Evolutionary conservation across 2,797 vertebrate genomes (phyloP).

Genomic region (Rhinogobio ventralis): DNA sequence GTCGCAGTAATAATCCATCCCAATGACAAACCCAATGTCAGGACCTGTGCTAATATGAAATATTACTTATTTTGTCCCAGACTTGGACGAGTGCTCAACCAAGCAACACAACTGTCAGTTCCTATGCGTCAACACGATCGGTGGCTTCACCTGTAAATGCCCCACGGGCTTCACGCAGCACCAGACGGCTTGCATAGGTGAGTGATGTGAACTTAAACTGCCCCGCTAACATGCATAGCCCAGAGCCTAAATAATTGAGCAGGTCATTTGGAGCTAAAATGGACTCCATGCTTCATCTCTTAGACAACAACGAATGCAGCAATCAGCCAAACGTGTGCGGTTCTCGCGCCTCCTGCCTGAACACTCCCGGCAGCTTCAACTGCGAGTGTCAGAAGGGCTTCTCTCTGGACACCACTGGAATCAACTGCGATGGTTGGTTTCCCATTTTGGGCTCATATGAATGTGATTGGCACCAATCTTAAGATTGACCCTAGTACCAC

Average conservation of each 20-base stretch:
- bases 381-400: constrained; percentile 94
- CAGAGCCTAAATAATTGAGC: constrained; percentile 24
- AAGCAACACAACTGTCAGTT: constrained; percentile 88
- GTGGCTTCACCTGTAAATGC: constrained; percentile 84
- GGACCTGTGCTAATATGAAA: neutral
- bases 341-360: constrained; percentile 77
- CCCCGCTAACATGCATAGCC: too few relatives aligned
- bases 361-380: constrained; percentile 82
- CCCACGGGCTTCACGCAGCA: constrained; percentile 84
- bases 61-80: constrained; percentile 62
- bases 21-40: neutral
- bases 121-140: constrained; percentile 82
- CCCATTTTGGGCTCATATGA: neutral
- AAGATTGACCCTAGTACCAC: neutral
- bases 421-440: constrained; percentile 86
- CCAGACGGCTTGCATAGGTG: constrained; percentile 83
- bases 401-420: constrained; percentile 83
- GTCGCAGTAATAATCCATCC: neutral
- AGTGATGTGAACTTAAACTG: constrained; percentile 57
- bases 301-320: constrained; percentile 85
- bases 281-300: constrained; percentile 12
- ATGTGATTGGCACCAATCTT: neutral
- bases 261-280: constrained; percentile 26
- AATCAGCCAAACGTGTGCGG: constrained; percentile 78
- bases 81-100: constrained; percentile 84